These are phyloP conservation scores for Lacerta bilineata DNA, from an alignment of 2,797 vertebrate species.

Conservation along the genomic window DNA sequence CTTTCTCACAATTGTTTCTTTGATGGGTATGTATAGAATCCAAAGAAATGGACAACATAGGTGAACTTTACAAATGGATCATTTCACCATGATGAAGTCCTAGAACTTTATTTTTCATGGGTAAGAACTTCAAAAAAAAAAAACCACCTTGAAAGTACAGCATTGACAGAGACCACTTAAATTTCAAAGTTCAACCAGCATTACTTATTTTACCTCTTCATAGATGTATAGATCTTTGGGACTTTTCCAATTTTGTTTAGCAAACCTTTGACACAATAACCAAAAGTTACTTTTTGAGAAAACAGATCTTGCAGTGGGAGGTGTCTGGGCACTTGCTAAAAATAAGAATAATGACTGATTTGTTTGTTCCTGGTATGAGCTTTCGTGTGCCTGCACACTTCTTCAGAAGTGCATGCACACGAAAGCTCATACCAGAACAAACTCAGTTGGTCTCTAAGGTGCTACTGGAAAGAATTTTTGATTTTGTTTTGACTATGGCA, in stretches of 20 bases:
- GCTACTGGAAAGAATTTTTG: too few species aligned
- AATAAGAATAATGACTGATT: background rate
- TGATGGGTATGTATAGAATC: conserved; percentile 43
- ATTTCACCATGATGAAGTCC: conserved; percentile 32
- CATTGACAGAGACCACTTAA: conserved; percentile 40
- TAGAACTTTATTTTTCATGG: conserved; percentile 50
- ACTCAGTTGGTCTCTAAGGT: too few species aligned
- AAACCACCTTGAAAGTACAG: conserved; percentile 16
- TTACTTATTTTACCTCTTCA: conserved; percentile 46
- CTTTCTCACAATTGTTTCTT: background rate
- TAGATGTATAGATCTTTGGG: conserved; percentile 17
- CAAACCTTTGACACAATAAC: conserved; percentile 31
- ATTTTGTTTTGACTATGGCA: too few species aligned
- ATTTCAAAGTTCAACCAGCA: conserved; percentile 28
- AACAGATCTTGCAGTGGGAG: conserved; percentile 17
- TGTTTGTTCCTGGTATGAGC: too few species aligned
- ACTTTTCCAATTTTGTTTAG: conserved; percentile 42
- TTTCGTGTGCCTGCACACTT: too few species aligned
- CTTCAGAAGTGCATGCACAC: too few species aligned
- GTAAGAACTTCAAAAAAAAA: conserved; percentile 46
- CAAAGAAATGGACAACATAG: conserved; percentile 31
- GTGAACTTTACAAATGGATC: conserved; percentile 35
- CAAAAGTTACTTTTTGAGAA: conserved; percentile 39
- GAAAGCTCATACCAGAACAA: too few species aligned
- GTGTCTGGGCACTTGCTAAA: background rate